A percentile compares a stretch with the other conserved stretches of the same genome.
Evolutionary conservation across 2,113 vertebrate genomes (phyloP).

Genomic region (Psittacula cyanocephala): DNA sequence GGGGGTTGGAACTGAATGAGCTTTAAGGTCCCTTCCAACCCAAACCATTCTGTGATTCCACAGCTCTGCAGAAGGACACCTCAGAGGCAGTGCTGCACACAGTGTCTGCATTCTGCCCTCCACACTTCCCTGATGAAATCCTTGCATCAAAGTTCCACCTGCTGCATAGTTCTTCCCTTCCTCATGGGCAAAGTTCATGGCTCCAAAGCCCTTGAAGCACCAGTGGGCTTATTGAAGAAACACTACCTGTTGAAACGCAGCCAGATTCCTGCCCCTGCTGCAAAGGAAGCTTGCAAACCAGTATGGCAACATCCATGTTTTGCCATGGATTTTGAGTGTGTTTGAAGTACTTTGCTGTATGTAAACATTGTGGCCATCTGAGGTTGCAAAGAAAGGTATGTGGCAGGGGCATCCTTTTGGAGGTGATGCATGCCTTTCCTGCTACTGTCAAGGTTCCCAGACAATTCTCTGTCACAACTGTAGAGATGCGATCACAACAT

Average conservation of each 20-base stretch:
- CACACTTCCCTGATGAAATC: not conserved
- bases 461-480: not conserved
- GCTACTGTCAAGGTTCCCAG: not conserved
- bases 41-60: not conserved
- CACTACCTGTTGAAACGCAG: not conserved
- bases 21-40: not conserved
- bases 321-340: not conserved
- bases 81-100: not conserved
- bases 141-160: not conserved
- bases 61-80: rapidly evolving
- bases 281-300: not conserved
- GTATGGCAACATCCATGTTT: not conserved
- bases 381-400: not conserved
- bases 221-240: not conserved
- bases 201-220: not conserved
- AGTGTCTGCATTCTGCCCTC: not conserved
- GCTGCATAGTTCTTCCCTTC: not conserved
- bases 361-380: not conserved
- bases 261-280: not conserved
- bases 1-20: not conserved
- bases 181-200: not conserved
- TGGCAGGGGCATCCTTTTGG: not conserved
- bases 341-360: not conserved
- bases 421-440: not conserved
- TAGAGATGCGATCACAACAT: not conserved